Conservation (phyloP, 1,140 invertebrate genomes). For the Anastrepha obliqua region DNA sequence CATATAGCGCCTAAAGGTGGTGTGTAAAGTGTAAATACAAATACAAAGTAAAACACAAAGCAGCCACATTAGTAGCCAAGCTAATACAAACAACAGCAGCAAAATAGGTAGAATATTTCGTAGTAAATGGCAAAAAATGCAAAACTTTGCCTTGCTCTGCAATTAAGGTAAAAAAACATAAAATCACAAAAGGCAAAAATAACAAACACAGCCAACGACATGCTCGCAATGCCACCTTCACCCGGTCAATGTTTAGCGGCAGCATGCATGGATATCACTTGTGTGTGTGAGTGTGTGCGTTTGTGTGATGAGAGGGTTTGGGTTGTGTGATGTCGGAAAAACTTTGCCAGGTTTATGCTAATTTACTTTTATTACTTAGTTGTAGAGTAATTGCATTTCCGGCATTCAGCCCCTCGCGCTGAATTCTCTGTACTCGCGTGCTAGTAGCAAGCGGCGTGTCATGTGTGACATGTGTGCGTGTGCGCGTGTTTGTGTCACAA, state of each 20-base stretch:
- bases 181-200: background rate
- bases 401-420: background rate
- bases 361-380: slow-evolving; percentile 45
- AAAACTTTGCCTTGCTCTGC: background rate
- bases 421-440: background rate
- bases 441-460: background rate
- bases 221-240: background rate
- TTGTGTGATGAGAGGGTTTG: background rate
- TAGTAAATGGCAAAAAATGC: slow-evolving; percentile 3
- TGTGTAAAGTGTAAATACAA: background rate
- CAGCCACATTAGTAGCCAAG: slow-evolving; percentile 5
- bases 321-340: background rate
- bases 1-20: background rate
- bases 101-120: background rate
- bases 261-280: background rate
- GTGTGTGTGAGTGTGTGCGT: too few relatives aligned
- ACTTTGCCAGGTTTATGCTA: slow-evolving; percentile 47
- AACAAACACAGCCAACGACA: background rate
- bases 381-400: slow-evolving; percentile 48
- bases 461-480: background rate
- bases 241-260: background rate
- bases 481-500: background rate
- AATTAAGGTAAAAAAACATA: slow-evolving; percentile 22
- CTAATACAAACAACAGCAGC: slow-evolving; percentile 13
- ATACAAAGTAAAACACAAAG: background rate